These are phyloP conservation scores for Chironomus tepperi DNA, from an alignment of 1,140 invertebrate genomes.

Conservation along the genomic window DNA sequence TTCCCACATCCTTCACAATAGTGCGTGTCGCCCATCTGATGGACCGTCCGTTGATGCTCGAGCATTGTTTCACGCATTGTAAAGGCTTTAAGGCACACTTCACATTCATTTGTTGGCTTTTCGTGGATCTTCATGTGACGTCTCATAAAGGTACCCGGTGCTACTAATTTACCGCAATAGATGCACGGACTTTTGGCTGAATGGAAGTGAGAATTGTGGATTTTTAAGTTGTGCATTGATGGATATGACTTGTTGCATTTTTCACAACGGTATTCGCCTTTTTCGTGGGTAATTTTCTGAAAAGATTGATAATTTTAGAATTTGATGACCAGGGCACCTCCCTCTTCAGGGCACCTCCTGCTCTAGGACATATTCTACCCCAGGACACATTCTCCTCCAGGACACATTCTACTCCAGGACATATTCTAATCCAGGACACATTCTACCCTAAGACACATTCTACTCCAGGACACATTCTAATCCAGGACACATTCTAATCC, in stretches of 20 bases:
- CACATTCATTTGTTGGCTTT: background rate
- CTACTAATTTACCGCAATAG: background rate
- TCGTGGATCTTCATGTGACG: background rate
- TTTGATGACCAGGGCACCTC: background rate
- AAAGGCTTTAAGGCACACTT: background rate
- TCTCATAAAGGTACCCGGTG: background rate
- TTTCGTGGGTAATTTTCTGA: background rate
- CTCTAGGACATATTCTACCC: too few relatives aligned
- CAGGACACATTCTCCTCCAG: background rate
- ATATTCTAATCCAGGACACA: too few relatives aligned
- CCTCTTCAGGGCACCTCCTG: too few relatives aligned
- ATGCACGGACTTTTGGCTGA: background rate
- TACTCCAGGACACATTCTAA: too few relatives aligned
- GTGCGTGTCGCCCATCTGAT: background rate
- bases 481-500: too few relatives aligned
- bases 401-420: too few relatives aligned
- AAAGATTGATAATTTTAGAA: background rate
- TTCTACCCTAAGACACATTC: too few relatives aligned
- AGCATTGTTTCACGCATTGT: background rate
- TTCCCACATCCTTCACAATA: background rate
- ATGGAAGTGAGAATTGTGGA: slow-evolving; percentile 5
- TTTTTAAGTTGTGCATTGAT: background rate
- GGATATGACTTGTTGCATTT: background rate
- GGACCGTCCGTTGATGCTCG: background rate
- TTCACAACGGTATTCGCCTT: background rate